Conservation (phyloP, 2,797 vertebrate genomes). For the Gymnothorax javanicus region DNA sequence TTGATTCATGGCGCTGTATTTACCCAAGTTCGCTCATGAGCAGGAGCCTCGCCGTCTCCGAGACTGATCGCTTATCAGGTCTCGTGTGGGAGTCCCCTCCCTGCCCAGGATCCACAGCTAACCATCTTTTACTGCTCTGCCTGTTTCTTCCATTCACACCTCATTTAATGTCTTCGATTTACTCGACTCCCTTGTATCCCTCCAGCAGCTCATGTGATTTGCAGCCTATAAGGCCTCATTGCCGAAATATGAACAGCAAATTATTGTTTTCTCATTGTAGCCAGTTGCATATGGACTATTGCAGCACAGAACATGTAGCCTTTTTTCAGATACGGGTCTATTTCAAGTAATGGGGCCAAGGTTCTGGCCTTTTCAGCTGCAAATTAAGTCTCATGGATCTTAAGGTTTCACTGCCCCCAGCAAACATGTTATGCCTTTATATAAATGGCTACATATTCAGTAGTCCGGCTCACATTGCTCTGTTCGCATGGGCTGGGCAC, state of each 20-base stretch:
- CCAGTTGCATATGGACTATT: neutral
- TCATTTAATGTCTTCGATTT: conserved; percentile 13
- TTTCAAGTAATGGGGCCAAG: neutral
- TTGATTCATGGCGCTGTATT: neutral
- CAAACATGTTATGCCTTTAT: too few relatives aligned
- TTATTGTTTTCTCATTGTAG: neutral
- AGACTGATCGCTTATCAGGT: neutral
- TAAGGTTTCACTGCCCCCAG: neutral
- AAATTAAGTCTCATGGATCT: neutral
- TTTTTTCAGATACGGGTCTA: neutral
- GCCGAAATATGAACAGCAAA: neutral
- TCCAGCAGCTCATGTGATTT: neutral
- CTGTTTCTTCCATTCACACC: neutral
- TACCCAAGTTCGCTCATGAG: neutral
- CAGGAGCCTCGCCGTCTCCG: neutral
- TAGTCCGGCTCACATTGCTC: too few relatives aligned
- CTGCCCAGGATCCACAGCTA: neutral
- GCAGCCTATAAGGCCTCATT: neutral
- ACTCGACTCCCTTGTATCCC: neutral
- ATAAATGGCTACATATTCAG: too few relatives aligned
- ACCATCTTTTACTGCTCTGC: neutral
- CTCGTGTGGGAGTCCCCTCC: neutral
- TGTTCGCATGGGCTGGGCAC: neutral
- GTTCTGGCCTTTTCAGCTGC: neutral
- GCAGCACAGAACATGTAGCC: neutral